Conservation (phyloP, 2,113 vertebrate species). For the Sakesphorus luctuosus region DNA sequence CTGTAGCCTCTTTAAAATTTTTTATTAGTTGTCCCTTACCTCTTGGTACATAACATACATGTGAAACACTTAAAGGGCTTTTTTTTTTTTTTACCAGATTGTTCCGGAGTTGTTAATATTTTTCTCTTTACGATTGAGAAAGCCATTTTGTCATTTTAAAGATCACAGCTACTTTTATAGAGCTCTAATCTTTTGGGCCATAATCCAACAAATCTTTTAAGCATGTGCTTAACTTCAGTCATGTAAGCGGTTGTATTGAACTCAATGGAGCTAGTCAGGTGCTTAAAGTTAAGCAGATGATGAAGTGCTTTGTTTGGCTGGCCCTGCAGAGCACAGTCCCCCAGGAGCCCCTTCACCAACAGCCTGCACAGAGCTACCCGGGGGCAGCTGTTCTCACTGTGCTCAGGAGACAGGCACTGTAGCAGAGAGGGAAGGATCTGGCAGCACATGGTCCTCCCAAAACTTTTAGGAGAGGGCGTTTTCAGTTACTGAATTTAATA, state of each 20-base stretch:
- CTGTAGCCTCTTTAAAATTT: not conserved
- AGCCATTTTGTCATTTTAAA: constrained; percentile 50
- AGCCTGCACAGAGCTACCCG: not conserved
- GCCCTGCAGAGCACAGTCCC: not conserved
- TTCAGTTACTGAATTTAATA: not conserved
- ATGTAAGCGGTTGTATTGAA: constrained; percentile 45
- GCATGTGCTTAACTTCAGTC: constrained; percentile 66
- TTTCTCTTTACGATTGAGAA: constrained; percentile 19
- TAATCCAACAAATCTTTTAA: constrained; percentile 69
- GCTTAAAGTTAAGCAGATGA: constrained; percentile 68
- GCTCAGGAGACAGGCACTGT: fast-evolving
- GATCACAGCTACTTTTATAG: constrained; percentile 24
- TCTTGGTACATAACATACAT: not conserved
- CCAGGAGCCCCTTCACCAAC: not conserved
- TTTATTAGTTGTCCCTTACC: not conserved
- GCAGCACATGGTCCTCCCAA: not conserved
- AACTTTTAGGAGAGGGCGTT: not conserved
- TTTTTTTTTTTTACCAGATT: constrained; percentile 9
- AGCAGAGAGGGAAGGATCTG: not conserved
- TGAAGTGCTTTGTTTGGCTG: constrained; percentile 68
- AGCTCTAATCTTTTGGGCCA: constrained; percentile 23
- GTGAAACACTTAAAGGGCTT: not conserved
- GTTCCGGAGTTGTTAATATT: not conserved
- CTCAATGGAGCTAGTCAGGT: constrained; percentile 50
- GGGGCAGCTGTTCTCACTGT: not conserved